Evolutionary conservation across 2,113 vertebrate genomes (phyloP).

Genomic region (Engystomops pustulosus): DNA sequence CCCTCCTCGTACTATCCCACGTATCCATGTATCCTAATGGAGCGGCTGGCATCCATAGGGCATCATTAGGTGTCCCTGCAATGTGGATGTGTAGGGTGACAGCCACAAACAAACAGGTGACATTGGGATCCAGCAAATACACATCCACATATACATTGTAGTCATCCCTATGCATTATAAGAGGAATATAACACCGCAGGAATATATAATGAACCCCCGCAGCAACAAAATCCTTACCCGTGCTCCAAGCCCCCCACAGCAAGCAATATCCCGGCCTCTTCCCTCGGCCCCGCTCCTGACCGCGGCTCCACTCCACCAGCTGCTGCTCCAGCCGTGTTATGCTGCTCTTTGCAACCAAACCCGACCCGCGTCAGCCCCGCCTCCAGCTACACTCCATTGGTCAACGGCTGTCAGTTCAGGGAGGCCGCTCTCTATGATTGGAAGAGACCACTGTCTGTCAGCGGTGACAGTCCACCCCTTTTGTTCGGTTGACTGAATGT

Average conservation of each 20-base stretch:
- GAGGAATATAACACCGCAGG: too few species aligned
- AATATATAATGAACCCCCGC: neutral
- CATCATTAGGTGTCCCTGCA: neutral
- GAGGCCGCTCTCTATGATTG: neutral
- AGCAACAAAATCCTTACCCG: constrained; percentile 8
- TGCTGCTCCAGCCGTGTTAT: constrained; percentile 24
- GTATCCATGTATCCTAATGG: too few species aligned
- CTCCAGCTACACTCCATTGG: neutral
- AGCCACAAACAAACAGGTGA: neutral
- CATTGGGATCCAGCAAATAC: neutral
- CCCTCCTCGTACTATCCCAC: neutral
- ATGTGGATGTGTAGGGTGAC: neutral
- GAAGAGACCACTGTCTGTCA: neutral
- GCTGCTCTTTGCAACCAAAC: constrained; percentile 47
- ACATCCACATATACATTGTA: neutral
- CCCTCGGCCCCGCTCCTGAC: constrained; percentile 21
- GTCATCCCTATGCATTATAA: neutral
- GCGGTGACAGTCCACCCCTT: neutral
- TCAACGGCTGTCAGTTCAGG: constrained; percentile 42
- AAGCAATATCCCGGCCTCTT: neutral
- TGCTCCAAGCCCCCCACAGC: neutral
- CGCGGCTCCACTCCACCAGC: constrained; percentile 13
- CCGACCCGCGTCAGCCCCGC: neutral
- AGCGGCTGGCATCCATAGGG: neutral
- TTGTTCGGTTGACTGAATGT: constrained; percentile 20